Conservation (phyloP, 2,797 vertebrate species). For the Rhinichthys osculus region DNA sequence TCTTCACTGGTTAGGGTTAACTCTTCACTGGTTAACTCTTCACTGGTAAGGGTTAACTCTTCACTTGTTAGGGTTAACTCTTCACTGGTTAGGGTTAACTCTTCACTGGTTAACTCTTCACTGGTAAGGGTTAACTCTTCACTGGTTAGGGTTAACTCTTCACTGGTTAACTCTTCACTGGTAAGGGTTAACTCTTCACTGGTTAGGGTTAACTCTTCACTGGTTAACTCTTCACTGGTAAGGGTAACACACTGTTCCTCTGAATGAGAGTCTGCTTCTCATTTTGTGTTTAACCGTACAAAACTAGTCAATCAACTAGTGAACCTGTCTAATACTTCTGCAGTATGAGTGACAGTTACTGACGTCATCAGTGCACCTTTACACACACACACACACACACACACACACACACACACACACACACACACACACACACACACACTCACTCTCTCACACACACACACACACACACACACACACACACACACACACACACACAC, state of each 20-base stretch:
- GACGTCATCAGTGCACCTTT: not conserved
- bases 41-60: too few relatives aligned
- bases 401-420: not conserved
- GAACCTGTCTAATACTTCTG: not conserved
- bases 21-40: slow-evolving; percentile 39
- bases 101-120: too few relatives aligned
- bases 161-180: too few relatives aligned
- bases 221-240: too few relatives aligned
- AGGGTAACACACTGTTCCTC: slow-evolving; percentile 9
- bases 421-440: not conserved
- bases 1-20: too few relatives aligned
- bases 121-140: too few relatives aligned
- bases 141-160: too few relatives aligned
- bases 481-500: not conserved
- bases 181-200: too few relatives aligned
- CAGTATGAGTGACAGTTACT: not conserved
- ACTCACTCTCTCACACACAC: not conserved
- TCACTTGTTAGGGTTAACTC: too few relatives aligned
- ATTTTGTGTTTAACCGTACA: not conserved
- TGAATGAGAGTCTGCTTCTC: slow-evolving; percentile 65
- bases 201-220: too few relatives aligned
- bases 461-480: not conserved
- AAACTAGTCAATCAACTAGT: not conserved
- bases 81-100: too few relatives aligned
- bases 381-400: not conserved